Evolutionary conservation across 2,113 vertebrate species (phyloP), one percentile per base, ranked within the genome.

Genomic region (rat (Rattus norvegicus)): DNA sequence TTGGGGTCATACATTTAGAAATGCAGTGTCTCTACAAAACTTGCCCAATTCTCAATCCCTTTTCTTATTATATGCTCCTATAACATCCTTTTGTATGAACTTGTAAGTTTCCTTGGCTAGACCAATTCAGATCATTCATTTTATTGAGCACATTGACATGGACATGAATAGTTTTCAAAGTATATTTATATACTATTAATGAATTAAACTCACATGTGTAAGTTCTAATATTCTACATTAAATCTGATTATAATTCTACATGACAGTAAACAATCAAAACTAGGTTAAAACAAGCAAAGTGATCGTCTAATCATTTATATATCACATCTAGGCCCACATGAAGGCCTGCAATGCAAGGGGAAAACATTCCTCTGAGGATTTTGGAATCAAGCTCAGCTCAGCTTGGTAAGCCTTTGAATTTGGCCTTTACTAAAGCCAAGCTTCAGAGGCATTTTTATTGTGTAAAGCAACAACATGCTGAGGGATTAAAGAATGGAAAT

Each of bases 401-500:
- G 43, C 28, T 28, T 33, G 65, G 52, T 54, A 17, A 92, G 22
- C 63, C 69, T 91, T 88, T 97, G 87, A 88, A 91, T 95, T 59
- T 91, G 81, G 70, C n/a, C 83, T 94, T 43, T 84, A 36, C 26
- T 54, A 9, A 96, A 93, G 91, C 39, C 63, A 95, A 92, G 17
- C 6, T 69, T 93, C 80, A 89, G 49, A 95, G 49, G 49, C 20
- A 85, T 93, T 95, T 90, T 94, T 70, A 91, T 79, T 90, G 28
- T 85, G 33, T 56, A 75, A 92, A 86, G 39, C 28, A 95, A 80
- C 67, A 93, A 39, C 52, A 89, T 33, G 39, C 19, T 92, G 54
- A 90, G 10, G 43, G 63, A 95, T 90, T 90, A 96, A 97, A 94
- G 61, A 65, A 83, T 93, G 61, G 72, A 93, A 86, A 88, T 89